These are phyloP conservation scores for Acanthococcus lagerstroemiae DNA, from an alignment of 2,888 invertebrate species.

Conservation along the genomic window DNA sequence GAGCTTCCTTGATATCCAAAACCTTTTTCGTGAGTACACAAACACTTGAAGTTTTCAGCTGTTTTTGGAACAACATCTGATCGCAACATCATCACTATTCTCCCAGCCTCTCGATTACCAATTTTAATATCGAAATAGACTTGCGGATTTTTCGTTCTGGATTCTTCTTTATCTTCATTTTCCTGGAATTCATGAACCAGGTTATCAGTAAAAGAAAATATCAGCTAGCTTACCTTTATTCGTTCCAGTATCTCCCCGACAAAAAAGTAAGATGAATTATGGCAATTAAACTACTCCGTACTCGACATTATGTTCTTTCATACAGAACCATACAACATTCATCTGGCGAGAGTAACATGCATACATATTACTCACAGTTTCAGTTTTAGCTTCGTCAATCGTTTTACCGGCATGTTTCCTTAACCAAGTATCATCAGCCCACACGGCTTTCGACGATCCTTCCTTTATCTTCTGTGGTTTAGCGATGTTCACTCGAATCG, in stretches of 20 bases:
- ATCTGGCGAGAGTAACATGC: not conserved
- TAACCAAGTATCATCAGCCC: conserved; percentile 98
- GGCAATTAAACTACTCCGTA: too few species aligned
- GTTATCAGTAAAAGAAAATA: not conserved
- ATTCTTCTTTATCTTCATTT: conserved; percentile 18
- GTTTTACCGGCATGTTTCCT: conserved; percentile 94
- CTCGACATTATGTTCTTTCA: too few species aligned
- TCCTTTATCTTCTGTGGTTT: conserved; percentile 95
- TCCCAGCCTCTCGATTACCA: conserved; percentile 75
- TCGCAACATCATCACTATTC: conserved; percentile 83
- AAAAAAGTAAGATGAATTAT: too few species aligned
- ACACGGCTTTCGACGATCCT: conserved; percentile 87
- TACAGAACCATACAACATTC: not conserved
- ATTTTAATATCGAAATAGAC: conserved; percentile 93
- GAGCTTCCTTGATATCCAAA: conserved; percentile 86
- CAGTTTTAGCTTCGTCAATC: conserved; percentile 44
- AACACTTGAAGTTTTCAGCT: conserved; percentile 81
- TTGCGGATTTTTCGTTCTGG: conserved; percentile 59
- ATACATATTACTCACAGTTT: too few species aligned
- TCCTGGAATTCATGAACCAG: conserved; percentile 9
- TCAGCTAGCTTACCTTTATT: too few species aligned
- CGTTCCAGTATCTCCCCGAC: too few species aligned
- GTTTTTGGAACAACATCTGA: conserved; percentile 92
- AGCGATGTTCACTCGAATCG: conserved; percentile 91
- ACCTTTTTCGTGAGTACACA: conserved; percentile 94